phyloP scores from a whole-genome alignment of 2,797 vertebrate species.

The Argentina silus region DNA sequence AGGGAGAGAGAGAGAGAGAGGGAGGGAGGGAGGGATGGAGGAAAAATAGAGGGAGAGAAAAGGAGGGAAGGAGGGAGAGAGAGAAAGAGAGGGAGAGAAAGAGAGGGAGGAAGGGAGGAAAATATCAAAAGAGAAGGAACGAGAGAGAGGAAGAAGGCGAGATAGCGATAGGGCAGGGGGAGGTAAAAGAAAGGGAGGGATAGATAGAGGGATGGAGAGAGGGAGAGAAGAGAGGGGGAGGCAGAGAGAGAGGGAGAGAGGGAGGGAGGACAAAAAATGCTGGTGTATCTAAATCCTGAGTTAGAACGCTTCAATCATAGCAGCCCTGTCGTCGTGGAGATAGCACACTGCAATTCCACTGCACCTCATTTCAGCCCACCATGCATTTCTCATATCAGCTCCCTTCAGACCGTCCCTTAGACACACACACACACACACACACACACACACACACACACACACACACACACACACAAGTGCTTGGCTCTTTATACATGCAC shows the following conservation, averaged over 20 bases:
- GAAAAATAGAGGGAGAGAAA: background rate
- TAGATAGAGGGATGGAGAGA: slow-evolving; percentile 43
- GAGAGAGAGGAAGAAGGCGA: slow-evolving; percentile 24
- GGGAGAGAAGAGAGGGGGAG: slow-evolving; percentile 50
- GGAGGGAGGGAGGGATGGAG: background rate
- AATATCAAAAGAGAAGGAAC: slow-evolving; percentile 34
- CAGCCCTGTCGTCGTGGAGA: slow-evolving; percentile 74
- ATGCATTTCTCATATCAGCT: slow-evolving; percentile 81
- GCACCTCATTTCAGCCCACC: slow-evolving; percentile 76
- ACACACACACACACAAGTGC: slow-evolving; percentile 42
- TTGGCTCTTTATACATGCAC: slow-evolving; percentile 27
- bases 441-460: slow-evolving; percentile 22
- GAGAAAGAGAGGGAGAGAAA: slow-evolving; percentile 42
- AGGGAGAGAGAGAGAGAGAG: slow-evolving; percentile 14
- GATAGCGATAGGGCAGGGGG: slow-evolving; percentile 25
- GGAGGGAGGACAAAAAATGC: slow-evolving; percentile 60
- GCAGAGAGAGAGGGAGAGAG: slow-evolving; percentile 24
- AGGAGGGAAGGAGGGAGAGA: slow-evolving; percentile 18
- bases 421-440: slow-evolving; percentile 37
- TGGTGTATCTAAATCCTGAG: slow-evolving; percentile 75
- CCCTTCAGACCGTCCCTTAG: slow-evolving; percentile 62
- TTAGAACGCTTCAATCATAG: slow-evolving; percentile 76
- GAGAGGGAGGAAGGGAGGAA: slow-evolving; percentile 29
- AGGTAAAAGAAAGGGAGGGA: background rate
- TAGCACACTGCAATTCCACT: slow-evolving; percentile 74